These are phyloP conservation scores for Pontoporia blainvillei DNA, from an alignment of 2,113 vertebrate species.

Conservation along the genomic window DNA sequence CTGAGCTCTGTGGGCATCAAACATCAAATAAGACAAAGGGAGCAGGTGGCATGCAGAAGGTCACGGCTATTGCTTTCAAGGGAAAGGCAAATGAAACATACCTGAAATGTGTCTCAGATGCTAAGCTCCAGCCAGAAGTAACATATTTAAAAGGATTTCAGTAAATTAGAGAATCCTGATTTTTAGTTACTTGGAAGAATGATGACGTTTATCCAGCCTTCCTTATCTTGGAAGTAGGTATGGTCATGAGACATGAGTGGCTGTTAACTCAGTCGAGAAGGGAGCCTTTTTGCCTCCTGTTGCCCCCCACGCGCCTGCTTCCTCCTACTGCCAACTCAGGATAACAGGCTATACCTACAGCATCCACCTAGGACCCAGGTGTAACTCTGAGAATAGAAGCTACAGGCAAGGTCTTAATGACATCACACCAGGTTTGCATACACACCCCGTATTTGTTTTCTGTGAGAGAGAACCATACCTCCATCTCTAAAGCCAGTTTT, in stretches of 20 bases:
- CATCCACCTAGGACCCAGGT: background rate
- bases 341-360: background rate
- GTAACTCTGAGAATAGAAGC: background rate
- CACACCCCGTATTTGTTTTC: background rate
- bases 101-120: background rate
- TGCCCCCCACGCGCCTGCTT: background rate
- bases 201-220: background rate
- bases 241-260: background rate
- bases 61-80: background rate
- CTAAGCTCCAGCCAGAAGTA: background rate
- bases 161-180: background rate
- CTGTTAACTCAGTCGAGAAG: background rate
- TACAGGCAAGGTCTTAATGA: background rate
- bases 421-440: background rate
- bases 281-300: too few species aligned
- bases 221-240: background rate
- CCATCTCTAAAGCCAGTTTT: background rate
- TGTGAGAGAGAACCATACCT: background rate
- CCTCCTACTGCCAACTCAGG: background rate
- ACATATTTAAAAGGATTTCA: background rate
- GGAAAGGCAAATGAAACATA: background rate
- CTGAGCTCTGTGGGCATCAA: background rate
- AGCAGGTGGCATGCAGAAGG: background rate
- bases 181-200: background rate
- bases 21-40: background rate